Evolutionary conservation across 1,140 invertebrate genomes (phyloP), one percentile per base, ranked within the genome.

Genomic region (Aplysia californica): DNA sequence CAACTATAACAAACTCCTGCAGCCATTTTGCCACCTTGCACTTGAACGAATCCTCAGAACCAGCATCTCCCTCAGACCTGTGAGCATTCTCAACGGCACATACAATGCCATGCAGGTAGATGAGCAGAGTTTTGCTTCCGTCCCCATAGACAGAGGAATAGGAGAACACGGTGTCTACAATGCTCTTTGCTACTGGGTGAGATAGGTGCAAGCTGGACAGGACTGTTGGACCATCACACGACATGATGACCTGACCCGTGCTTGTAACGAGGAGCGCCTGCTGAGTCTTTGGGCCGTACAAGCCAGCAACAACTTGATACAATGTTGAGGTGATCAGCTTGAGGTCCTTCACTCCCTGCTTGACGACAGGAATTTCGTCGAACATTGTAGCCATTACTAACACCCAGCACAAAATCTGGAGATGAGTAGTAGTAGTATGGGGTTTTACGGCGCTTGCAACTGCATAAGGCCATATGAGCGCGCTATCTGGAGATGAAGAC

Each of bases 101-200:
- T 21, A 84, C 21, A 10, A 82, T 3, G 39, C 79, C 66, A 26
- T 58, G 36, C 41, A 85, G 58, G 74, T 82, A 80, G n/a, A 86
- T 35, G n/a, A 84, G 39, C 29, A 86, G 81, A 29, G 76, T 75
- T 76, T 86, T 86, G 33, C 72, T 75, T 1, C 82, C 84, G 75
- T 85, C 84, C 23, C 77, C 70, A 65, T 65, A 61, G 18, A 56
- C 33, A 15, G 33, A 59, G 29, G 77, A 56, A 35, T 79, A 72
- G 26, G 68, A 59, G 35, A 41, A 21, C 3, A 79, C 65, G 41
- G 58, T 68, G 6, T 78, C 50, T 35, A 83, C 55, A 29, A 86
- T 76, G 50, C 73, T 26, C 65, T 75, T 71, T 18, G 82, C 79
- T 18, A 86, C 39, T 38, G 84, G 83, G 70, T 84, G 80, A 23